Evolutionary conservation across 2,888 invertebrate species (phyloP).

Genomic region (Aleiodes leptofemur): DNA sequence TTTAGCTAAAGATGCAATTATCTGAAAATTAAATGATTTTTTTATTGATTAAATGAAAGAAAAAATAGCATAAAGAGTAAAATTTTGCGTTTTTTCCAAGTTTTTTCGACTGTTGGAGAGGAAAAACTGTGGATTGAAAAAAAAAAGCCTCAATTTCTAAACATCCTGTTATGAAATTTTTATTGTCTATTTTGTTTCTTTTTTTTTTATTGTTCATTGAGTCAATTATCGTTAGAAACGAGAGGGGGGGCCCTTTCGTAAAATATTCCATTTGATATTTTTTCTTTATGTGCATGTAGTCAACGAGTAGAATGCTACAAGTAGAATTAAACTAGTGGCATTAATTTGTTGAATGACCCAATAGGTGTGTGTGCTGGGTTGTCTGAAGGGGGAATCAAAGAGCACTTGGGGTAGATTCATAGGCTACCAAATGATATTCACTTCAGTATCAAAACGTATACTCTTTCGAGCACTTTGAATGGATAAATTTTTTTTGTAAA

Average conservation of each 20-base stretch:
- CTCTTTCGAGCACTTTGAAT: not conserved
- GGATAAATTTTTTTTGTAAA: not conserved
- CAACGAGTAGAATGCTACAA: constrained; percentile 63
- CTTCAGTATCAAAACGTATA: constrained; percentile 1
- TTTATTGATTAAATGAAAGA: too few relatives aligned
- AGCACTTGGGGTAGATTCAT: constrained; percentile 63
- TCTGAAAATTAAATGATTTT: too few relatives aligned
- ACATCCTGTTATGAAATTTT: constrained; percentile 12
- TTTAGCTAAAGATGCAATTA: too few relatives aligned
- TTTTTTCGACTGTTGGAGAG: too few relatives aligned
- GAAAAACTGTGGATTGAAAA: too few relatives aligned
- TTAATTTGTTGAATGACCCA: constrained; percentile 73
- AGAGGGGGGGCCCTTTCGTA: constrained; percentile 1
- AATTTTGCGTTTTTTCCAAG: too few relatives aligned
- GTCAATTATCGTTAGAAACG: constrained; percentile 6
- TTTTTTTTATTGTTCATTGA: constrained; percentile 9
- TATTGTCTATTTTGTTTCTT: not conserved
- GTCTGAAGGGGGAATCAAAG: constrained; percentile 60
- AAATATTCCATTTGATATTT: constrained; percentile 31
- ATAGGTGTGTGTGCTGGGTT: constrained; percentile 67
- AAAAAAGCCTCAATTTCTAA: not conserved
- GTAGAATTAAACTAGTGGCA: constrained; percentile 73
- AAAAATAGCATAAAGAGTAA: too few relatives aligned
- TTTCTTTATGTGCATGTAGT: constrained; percentile 40
- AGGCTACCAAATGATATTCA: constrained; percentile 53